These are phyloP conservation scores for Odontesthes bonariensis DNA, from an alignment of 2,113 vertebrate genomes.

Conservation along the genomic window DNA sequence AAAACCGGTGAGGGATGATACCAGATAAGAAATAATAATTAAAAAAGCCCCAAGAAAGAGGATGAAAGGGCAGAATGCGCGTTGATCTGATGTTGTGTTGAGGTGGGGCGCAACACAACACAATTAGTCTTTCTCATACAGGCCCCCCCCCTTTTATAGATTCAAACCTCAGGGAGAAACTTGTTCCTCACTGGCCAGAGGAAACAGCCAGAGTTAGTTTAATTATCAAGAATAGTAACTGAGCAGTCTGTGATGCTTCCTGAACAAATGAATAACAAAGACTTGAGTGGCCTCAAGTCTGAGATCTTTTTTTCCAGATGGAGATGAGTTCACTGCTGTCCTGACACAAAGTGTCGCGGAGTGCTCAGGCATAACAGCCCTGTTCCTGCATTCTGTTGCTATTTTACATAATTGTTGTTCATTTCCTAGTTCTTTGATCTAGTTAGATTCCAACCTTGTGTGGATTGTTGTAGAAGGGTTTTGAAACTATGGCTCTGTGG, in stretches of 20 bases:
- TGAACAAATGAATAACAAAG: background rate
- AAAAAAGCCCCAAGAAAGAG: background rate
- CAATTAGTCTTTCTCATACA: no score
- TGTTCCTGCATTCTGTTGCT: slow-evolving; percentile 10
- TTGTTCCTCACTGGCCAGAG: slow-evolving; percentile 20
- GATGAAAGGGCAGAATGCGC: no score
- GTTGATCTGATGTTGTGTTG: no score
- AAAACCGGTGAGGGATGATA: slow-evolving; percentile 1
- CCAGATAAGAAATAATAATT: slow-evolving; percentile 6
- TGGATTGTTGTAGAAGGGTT: slow-evolving; percentile 4
- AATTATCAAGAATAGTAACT: slow-evolving; percentile 7
- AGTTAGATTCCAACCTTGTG: background rate
- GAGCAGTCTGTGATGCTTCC: background rate
- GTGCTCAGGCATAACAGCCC: background rate
- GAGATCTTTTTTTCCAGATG: background rate
- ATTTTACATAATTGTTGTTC: slow-evolving; percentile 13
- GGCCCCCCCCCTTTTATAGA: background rate
- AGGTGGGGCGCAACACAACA: no score
- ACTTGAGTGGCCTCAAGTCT: no score
- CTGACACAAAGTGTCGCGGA: background rate
- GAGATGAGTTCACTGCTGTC: background rate
- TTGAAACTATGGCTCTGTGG: background rate
- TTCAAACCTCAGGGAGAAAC: slow-evolving; percentile 10
- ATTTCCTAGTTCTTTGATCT: slow-evolving; percentile 19
- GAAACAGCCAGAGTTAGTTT: slow-evolving; percentile 16